Conservation (phyloP, 1,140 invertebrate genomes). For the Acarapis woodi region DNA sequence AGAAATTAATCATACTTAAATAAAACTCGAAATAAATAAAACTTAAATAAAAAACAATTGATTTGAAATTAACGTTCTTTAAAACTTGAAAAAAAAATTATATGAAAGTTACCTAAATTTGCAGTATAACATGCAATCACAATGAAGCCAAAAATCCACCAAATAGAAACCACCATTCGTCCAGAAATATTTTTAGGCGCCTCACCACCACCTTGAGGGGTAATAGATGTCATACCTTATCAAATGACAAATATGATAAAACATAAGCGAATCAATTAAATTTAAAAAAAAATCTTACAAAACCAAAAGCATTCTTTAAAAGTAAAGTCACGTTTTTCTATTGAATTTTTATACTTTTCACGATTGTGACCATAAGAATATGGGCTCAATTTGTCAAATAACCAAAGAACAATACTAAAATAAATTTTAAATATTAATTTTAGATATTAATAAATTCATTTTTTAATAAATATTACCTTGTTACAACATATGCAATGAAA, state of each 20-base stretch:
- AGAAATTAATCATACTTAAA: too few relatives aligned
- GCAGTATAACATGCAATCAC: conserved; percentile 95
- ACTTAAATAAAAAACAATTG: too few relatives aligned
- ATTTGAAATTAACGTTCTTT: too few relatives aligned
- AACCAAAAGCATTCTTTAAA: conserved; percentile 93
- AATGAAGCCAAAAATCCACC: conserved; percentile 94
- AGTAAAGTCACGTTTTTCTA: conserved; percentile 78
- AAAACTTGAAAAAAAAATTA: too few relatives aligned
- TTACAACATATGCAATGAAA: conserved; percentile 74
- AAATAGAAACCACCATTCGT: conserved; percentile 66
- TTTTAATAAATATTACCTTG: background rate
- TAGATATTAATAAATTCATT: conserved; percentile 1
- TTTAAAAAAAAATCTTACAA: too few relatives aligned
- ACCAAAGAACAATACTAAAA: conserved; percentile 73
- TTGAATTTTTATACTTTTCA: conserved; percentile 65
- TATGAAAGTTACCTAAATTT: too few relatives aligned
- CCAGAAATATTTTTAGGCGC: conserved; percentile 81
- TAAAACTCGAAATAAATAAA: too few relatives aligned
- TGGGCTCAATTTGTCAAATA: conserved; percentile 83
- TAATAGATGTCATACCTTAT: conserved; percentile 94
- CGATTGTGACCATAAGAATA: conserved; percentile 64
- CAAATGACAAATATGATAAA: too few relatives aligned
- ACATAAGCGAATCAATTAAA: too few relatives aligned
- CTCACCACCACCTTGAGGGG: conserved; percentile 79
- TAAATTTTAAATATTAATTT: conserved; percentile 1